Base-by-base conservation (phyloP, 2,888 invertebrate species). In the Andricus quercusramuli region DNA sequence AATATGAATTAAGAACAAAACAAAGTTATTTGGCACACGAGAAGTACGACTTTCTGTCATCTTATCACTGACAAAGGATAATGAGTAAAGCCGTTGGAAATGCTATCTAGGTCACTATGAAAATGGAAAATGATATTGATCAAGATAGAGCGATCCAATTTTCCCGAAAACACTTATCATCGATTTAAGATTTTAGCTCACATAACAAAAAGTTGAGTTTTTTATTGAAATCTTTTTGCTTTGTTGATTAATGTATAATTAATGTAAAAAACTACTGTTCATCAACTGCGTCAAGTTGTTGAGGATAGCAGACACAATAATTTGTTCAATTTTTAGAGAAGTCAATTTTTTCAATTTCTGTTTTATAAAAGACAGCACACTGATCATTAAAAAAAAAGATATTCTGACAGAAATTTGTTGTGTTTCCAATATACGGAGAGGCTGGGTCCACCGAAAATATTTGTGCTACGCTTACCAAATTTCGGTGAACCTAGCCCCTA, bases 1-100 rank as follows among this genome's bases (percentile, higher is more conserved):
- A 56, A 51, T 51, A 56, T 20, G 74, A 74, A 74, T 74, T 74
- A 74, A 74, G 74, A 74, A 74, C 74, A 74, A 74, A 74, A 74
- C 74, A 74, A 74, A 74, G 32, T 74, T 74, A 74, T 56, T 74
- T 74, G 56, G 74, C 51, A n/a, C 29, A 51, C 29, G 51, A 51
- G 47, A 66, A 41, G 66, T 66, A 37, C 37, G 37, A 70, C 51
- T 29, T 29, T 70, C 70, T 51, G 51, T 51, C 70, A 56, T 74
- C 74, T 74, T 74, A 74, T 74, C 74, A 56, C 56, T 51, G 56
- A 74, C 74, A 74, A 74, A 74, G 74, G 51, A 74, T 74, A 25
- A 56, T 51, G 51, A 32, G 20, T 74, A 74, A 56, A 56, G 32
- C 29, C 56, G 56, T 56, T 56, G 32, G 74, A 29, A 51, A 32